These are phyloP conservation scores for Desmodus rotundus DNA, from an alignment of 2,113 vertebrate genomes.

Conservation along the genomic window DNA sequence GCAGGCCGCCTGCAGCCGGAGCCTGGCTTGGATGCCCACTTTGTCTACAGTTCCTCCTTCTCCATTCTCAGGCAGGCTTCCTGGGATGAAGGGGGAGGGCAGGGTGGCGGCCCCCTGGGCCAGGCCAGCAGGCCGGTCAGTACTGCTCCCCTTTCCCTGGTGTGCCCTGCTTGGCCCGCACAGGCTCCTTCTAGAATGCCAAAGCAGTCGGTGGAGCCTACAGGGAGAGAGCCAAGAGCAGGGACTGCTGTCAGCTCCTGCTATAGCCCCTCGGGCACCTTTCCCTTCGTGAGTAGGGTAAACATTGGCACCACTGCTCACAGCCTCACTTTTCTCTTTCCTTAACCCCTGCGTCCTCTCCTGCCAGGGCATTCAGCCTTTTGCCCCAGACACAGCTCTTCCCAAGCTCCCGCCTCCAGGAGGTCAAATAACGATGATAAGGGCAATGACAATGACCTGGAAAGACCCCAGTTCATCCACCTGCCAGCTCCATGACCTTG, in stretches of 20 bases:
- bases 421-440: background rate
- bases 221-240: background rate
- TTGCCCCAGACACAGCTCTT: background rate
- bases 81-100: background rate
- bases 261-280: accelerated
- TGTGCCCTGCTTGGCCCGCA: background rate
- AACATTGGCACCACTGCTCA: background rate
- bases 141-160: background rate
- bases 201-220: background rate
- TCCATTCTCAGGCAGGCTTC: background rate
- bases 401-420: background rate
- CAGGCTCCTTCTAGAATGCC: background rate
- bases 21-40: background rate
- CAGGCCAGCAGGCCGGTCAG: background rate
- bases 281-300: background rate
- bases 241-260: background rate
- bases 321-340: background rate
- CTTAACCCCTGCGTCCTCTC: background rate
- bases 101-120: background rate
- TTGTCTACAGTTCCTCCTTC: background rate
- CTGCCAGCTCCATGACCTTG: background rate
- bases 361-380: background rate
- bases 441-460: background rate
- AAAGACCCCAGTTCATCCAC: background rate
- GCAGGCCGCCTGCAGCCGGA: background rate